Percentiles rank a stretch among this genome's conserved stretches.
Conservation (phyloP, 2,113 vertebrate genomes). For the Otocyon megalotis region DNA sequence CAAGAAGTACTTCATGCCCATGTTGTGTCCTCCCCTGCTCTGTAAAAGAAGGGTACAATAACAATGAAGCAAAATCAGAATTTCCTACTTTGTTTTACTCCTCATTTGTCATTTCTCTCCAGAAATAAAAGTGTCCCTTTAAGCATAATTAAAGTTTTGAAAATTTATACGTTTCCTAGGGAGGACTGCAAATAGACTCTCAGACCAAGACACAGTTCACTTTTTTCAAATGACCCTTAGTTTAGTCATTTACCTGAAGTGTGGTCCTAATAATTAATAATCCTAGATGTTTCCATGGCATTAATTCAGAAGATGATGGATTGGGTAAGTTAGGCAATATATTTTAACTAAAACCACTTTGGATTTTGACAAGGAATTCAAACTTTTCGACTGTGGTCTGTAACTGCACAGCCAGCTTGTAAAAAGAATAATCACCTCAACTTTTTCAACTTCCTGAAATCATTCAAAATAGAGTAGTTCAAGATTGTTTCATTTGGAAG, state of each 20-base stretch:
- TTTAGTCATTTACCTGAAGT: conserved; percentile 46
- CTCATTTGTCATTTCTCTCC: conserved; percentile 30
- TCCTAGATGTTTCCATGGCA: conserved; percentile 43
- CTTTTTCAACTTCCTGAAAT: conserved; percentile 63
- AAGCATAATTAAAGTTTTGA: conserved; percentile 42
- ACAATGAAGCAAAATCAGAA: background rate
- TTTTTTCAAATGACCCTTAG: conserved; percentile 34
- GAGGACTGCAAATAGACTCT: background rate
- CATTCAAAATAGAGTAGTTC: conserved; percentile 21
- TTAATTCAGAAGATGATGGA: conserved; percentile 58
- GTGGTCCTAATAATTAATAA: conserved; percentile 56
- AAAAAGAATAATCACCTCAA: conserved; percentile 53
- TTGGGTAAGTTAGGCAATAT: conserved; percentile 49
- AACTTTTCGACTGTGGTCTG: conserved; percentile 49
- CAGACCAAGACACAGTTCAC: background rate
- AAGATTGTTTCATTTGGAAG: conserved; percentile 41
- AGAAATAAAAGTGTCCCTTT: background rate
- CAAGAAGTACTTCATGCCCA: conserved; percentile 54
- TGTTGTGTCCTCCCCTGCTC: conserved; percentile 9
- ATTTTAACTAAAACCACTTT: conserved; percentile 58
- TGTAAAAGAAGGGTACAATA: conserved; percentile 61
- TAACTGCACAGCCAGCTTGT: conserved; percentile 18
- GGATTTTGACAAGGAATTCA: conserved; percentile 65
- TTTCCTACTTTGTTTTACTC: conserved; percentile 33
- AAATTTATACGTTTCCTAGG: conserved; percentile 50